A percentile compares a stretch with the other conserved stretches of the same genome.
These are phyloP conservation scores for Selenia dentaria DNA, from an alignment of 2,888 invertebrate species.

Conservation along the genomic window DNA sequence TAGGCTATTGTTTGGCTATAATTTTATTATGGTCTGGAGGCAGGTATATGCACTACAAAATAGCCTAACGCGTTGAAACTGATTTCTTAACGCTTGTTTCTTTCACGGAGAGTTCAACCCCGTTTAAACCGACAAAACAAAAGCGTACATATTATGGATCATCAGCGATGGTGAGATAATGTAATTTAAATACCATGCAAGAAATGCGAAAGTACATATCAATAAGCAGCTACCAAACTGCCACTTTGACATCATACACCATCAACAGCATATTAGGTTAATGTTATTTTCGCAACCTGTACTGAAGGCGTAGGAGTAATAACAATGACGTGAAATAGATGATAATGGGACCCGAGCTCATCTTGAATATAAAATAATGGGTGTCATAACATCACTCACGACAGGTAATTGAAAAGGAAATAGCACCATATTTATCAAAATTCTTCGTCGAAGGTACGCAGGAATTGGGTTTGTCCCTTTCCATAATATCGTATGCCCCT, in stretches of 20 bases:
- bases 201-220: too few relatives aligned
- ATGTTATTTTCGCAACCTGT: slow-evolving; percentile 18
- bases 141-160: too few relatives aligned
- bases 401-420: slow-evolving; percentile 57
- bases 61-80: too few relatives aligned
- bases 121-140: too few relatives aligned
- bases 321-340: slow-evolving; percentile 31
- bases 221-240: slow-evolving; percentile 2
- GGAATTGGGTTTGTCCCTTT: slow-evolving; percentile 55
- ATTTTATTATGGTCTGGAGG: too few relatives aligned
- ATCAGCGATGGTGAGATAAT: too few relatives aligned
- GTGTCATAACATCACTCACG: slow-evolving; percentile 42
- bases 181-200: too few relatives aligned
- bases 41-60: too few relatives aligned
- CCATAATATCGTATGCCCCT: slow-evolving; percentile 66
- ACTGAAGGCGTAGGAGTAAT: slow-evolving; percentile 18
- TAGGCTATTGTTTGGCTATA: too few relatives aligned
- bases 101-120: too few relatives aligned
- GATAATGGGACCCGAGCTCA: slow-evolving; percentile 33
- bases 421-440: slow-evolving; percentile 57
- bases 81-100: too few relatives aligned
- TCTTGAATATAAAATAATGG: slow-evolving; percentile 37
- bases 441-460: slow-evolving; percentile 59
- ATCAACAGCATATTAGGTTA: slow-evolving; percentile 15
- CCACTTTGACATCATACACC: slow-evolving; percentile 5